Conservation (phyloP, 2,113 vertebrate genomes). For the Toxotes chatareus region DNA sequence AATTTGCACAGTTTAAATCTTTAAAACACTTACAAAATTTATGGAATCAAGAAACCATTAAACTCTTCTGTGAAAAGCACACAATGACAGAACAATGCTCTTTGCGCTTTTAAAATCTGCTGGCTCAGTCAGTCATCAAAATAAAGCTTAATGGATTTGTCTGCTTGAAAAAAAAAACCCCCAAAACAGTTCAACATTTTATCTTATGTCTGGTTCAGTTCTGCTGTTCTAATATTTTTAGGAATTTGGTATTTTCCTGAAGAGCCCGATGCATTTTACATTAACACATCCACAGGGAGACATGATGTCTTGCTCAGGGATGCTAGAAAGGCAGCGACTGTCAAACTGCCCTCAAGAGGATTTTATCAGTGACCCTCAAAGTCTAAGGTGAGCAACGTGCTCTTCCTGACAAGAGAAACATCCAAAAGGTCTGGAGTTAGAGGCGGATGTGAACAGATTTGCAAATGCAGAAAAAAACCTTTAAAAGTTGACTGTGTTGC, state of each 20-base stretch:
- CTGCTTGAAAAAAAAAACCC: no score
- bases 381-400: not conserved
- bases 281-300: not conserved
- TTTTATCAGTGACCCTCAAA: not conserved
- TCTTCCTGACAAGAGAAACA: not conserved
- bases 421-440: not conserved
- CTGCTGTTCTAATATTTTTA: not conserved
- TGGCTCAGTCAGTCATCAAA: not conserved
- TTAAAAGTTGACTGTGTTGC: not conserved
- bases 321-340: not conserved
- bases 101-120: not conserved
- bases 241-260: not conserved
- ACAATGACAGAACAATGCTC: not conserved
- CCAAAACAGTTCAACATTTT: no score
- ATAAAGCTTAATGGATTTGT: not conserved
- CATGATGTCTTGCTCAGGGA: not conserved
- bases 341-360: not conserved
- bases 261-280: no score
- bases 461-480: not conserved
- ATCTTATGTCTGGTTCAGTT: not conserved
- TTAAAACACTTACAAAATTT: not conserved
- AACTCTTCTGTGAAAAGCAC: no score
- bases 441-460: not conserved
- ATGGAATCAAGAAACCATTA: not conserved
- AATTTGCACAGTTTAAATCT: not conserved